These are phyloP conservation scores for Malurus splendens DNA, from an alignment of 2,797 vertebrate species.

Conservation along the genomic window DNA sequence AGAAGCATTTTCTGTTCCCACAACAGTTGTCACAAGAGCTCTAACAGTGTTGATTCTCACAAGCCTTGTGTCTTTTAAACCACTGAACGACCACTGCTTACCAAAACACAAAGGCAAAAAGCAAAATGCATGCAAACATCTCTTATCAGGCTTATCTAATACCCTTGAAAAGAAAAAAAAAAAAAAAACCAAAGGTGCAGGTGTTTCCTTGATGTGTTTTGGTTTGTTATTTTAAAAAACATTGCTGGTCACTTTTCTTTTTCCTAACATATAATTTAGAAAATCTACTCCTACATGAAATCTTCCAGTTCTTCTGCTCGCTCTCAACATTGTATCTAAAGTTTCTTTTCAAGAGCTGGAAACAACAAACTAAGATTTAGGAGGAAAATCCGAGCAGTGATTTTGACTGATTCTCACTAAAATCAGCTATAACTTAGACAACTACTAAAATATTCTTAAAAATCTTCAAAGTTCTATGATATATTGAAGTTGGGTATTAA, in stretches of 20 bases:
- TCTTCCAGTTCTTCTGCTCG: neutral
- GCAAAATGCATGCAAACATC: neutral
- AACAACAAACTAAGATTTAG: neutral
- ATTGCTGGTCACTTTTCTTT: neutral
- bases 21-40: fast-evolving
- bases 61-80: neutral
- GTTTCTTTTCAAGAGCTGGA: neutral
- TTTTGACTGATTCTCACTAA: neutral
- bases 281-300: neutral
- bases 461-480: neutral
- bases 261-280: neutral
- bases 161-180: neutral
- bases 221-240: neutral
- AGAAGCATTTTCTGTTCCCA: neutral
- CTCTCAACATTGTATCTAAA: neutral
- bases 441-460: neutral
- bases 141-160: neutral
- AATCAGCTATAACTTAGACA: neutral
- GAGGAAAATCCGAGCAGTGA: neutral
- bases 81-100: neutral
- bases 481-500: neutral
- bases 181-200: neutral
- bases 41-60: neutral
- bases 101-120: neutral
- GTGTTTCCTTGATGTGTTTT: neutral